Evolutionary conservation across 2,113 vertebrate genomes (phyloP), one percentile per base, ranked within the genome.

Genomic region (Vimba vimba): DNA sequence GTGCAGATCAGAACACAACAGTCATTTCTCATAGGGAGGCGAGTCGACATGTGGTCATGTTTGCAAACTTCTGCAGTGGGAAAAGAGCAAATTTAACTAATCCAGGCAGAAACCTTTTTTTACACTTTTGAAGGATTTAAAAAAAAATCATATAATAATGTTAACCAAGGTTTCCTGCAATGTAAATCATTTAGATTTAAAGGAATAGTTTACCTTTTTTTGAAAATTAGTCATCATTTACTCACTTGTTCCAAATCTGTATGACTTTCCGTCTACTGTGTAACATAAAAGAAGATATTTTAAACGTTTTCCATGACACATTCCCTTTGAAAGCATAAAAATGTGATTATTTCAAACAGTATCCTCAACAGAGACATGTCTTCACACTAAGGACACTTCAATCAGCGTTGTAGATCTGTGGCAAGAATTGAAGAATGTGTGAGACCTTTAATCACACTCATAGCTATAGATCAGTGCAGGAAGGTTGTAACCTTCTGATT

Each of bases 401-500:
- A 23, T 81, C 36, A 45, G 23, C 12, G 7, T 80, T 64, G 57
- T 68, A 50, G 17, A 4, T 66, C 43, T 50, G 25, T 82, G 62
- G 79, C 45, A 68, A 68, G 79, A 52, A 5, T 36, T 82, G 79
- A 30, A 82, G 79, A 33, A 39, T 64, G 36, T 50, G 23, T 85
- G 21, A 85, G 36, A 33, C 47, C 13, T 68, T 68, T 55, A 36
- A 85, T 79, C 75, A 68, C 60, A 85, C 75, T 78, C 75, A 69
- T 39, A 85, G 50, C 89, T 90, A 89, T 86, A 91, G 83, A 76
- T 66, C 62, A 85, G 89, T 88, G 84, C 69, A 75, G 57, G 87
- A 90, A 91, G 9, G 91, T 90, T 92, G 92, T 92, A 93, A 94
- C 91, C 30, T 86, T 94, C 93, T 90, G 79, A 88, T 77, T 85